These are phyloP conservation scores for Poecilus cupreus DNA, from an alignment of 2,888 invertebrate genomes.

Conservation along the genomic window DNA sequence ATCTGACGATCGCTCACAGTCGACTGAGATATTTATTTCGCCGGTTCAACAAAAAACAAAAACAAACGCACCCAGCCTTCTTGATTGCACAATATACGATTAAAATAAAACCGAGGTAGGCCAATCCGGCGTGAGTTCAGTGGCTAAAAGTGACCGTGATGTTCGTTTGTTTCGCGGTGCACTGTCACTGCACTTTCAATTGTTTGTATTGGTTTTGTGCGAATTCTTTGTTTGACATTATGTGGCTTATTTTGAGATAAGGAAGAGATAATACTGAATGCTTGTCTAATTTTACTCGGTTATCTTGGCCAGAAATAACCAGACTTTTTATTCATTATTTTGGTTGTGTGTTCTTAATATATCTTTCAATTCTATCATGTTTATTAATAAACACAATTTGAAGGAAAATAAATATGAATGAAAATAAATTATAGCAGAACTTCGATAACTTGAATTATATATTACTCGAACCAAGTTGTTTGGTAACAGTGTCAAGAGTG, in stretches of 20 bases:
- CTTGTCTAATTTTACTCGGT: constrained; percentile 4
- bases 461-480: too few relatives aligned
- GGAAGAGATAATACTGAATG: constrained; percentile 1
- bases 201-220: constrained; percentile 3
- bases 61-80: constrained; percentile 46
- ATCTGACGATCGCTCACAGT: constrained; percentile 5
- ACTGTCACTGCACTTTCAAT: constrained; percentile 21
- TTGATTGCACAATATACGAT: constrained; percentile 53
- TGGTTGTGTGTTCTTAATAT: neutral
- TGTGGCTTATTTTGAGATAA: neutral
- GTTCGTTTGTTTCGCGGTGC: neutral
- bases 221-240: constrained; percentile 11
- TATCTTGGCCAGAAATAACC: neutral
- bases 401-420: neutral
- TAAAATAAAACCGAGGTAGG: constrained; percentile 56
- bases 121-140: constrained; percentile 52
- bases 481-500: too few relatives aligned
- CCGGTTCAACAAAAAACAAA: constrained; percentile 41
- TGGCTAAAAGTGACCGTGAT: constrained; percentile 41
- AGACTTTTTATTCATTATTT: constrained; percentile 1
- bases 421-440: too few relatives aligned
- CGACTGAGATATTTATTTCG: constrained; percentile 44
- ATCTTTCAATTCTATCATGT: neutral
- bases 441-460: too few relatives aligned
- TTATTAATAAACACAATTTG: neutral